Conservation (phyloP, 2,113 vertebrate species). For the Ivindomyrus marchei region DNA sequence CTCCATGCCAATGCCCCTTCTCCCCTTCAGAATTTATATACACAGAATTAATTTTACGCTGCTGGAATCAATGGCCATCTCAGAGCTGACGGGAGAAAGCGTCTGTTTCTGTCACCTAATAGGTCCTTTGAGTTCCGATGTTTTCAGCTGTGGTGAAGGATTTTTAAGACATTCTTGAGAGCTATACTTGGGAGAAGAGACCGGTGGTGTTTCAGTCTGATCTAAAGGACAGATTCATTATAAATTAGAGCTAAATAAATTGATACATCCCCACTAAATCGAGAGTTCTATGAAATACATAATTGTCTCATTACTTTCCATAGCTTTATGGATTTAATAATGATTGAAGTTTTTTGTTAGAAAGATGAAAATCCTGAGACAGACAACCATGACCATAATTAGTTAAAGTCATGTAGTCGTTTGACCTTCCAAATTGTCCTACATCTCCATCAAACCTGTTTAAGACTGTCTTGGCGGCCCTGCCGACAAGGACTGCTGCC, state of each 20-base stretch:
- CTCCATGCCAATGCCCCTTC: background rate
- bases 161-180: background rate
- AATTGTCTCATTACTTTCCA: background rate
- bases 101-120: background rate
- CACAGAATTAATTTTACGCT: background rate
- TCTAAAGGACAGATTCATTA: background rate
- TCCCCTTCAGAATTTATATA: background rate
- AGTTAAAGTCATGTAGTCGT: background rate
- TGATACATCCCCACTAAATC: background rate
- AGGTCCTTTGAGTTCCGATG: background rate
- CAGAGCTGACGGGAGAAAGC: background rate
- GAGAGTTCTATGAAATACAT: background rate
- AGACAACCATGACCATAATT: background rate
- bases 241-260: background rate
- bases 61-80: background rate
- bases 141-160: background rate
- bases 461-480: background rate
- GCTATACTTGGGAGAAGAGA: background rate
- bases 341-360: background rate
- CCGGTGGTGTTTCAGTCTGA: background rate
- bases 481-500: background rate
- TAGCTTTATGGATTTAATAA: background rate
- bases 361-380: background rate
- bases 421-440: background rate
- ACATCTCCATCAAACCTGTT: background rate